These are phyloP conservation scores for Pomatorhinus ruficollis DNA, from an alignment of 2,113 vertebrate species.

Conservation along the genomic window DNA sequence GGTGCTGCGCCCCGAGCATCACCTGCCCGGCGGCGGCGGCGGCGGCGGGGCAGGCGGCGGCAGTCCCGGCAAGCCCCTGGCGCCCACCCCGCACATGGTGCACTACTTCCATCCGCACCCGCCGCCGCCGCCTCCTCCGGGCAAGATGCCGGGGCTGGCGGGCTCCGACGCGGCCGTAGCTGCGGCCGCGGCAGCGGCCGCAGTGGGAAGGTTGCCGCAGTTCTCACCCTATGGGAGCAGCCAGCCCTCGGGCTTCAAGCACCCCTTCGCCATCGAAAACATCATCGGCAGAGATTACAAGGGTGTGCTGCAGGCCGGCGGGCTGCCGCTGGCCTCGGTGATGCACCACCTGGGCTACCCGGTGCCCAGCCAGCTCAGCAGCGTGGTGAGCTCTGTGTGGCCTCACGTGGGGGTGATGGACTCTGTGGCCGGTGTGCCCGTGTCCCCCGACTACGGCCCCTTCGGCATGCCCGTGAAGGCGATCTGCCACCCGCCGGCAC, in stretches of 20 bases:
- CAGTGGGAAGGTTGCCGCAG: conserved; percentile 84
- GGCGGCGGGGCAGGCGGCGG: background rate
- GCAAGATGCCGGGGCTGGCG: conserved; percentile 13
- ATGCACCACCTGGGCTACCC: conserved; percentile 97
- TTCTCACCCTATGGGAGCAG: conserved; percentile 79
- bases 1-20: conserved; percentile 85
- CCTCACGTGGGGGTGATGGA: conserved; percentile 93
- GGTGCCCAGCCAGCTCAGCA: conserved; percentile 86
- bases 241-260: conserved; percentile 85
- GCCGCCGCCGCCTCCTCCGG: conserved; percentile 73
- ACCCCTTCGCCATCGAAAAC: conserved; percentile 82
- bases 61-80: background rate
- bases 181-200: conserved; percentile 59
- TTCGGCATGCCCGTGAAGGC: conserved; percentile 91
- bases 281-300: conserved; percentile 92
- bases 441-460: conserved; percentile 86
- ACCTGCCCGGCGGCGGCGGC: conserved; percentile 43
- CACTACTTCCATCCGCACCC: conserved; percentile 50
- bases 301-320: conserved; percentile 86
- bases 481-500: conserved; percentile 84
- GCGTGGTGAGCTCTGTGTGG: conserved; percentile 92
- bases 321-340: conserved; percentile 90
- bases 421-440: conserved; percentile 81
- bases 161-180: conserved; percentile 56
- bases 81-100: conserved; percentile 8